These are phyloP conservation scores for Acrossocheilus wenchowensis DNA, from an alignment of 2,797 vertebrate genomes.

Conservation along the genomic window DNA sequence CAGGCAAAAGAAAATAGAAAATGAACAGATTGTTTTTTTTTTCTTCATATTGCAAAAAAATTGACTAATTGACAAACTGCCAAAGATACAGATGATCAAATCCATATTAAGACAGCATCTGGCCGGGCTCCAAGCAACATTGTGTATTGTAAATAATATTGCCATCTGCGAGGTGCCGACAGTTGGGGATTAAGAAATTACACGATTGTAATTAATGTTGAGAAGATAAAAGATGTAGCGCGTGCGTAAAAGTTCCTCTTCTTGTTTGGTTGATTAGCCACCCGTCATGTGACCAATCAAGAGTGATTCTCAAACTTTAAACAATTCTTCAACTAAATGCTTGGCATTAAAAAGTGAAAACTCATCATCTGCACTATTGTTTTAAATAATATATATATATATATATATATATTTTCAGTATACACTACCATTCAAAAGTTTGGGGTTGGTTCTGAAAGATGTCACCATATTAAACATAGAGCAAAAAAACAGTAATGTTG, in stretches of 20 bases:
- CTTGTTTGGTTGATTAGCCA: conserved; percentile 47
- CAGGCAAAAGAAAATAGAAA: conserved; percentile 40
- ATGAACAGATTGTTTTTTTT: conserved; percentile 52
- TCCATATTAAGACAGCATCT: conserved; percentile 71
- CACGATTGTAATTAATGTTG: conserved; percentile 68
- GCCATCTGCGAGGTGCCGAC: conserved; percentile 77
- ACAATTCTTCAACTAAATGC: background rate
- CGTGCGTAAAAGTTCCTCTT: conserved; percentile 64
- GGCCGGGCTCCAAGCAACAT: conserved; percentile 73
- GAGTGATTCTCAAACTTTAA: conserved; percentile 24
- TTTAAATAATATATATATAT: background rate
- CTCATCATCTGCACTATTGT: background rate
- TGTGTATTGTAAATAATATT: conserved; percentile 73
- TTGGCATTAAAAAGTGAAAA: background rate
- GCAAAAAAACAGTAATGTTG: background rate
- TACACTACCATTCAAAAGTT: background rate
- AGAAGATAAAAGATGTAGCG: conserved; percentile 67
- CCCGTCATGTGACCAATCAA: conserved; percentile 26
- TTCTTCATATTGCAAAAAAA: conserved; percentile 59
- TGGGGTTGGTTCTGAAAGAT: background rate
- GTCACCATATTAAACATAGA: background rate
- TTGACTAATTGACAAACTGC: conserved; percentile 70
- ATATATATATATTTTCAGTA: background rate
- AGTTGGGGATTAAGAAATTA: conserved; percentile 68
- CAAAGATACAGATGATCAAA: conserved; percentile 78